Percentiles rank a stretch among this genome's conserved stretches.
These are phyloP conservation scores for Pelobates cultripes DNA, from an alignment of 2,797 vertebrate genomes.

Conservation along the genomic window DNA sequence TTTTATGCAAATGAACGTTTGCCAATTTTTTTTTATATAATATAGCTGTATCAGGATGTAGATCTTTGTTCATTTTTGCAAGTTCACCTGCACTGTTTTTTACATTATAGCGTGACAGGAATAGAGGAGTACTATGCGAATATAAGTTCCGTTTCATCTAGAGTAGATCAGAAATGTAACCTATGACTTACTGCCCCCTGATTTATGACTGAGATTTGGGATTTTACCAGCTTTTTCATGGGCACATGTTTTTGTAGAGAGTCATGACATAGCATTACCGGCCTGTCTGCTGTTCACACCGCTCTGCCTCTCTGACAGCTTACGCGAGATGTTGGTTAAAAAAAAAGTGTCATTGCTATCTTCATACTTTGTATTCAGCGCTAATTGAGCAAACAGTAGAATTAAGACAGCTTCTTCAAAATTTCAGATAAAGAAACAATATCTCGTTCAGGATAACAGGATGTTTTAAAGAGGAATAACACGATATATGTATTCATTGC, in stretches of 20 bases:
- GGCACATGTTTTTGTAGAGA: background rate
- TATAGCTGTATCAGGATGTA: no score
- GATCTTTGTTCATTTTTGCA: no score
- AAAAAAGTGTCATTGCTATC: slow-evolving; percentile 69
- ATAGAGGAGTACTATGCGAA: no score
- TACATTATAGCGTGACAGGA: no score
- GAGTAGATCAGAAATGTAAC: no score
- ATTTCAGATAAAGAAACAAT: background rate
- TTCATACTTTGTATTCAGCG: slow-evolving; percentile 70
- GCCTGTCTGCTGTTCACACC: slow-evolving; percentile 70
- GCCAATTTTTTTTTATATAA: no score
- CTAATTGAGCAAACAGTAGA: slow-evolving; percentile 72
- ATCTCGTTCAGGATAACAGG: background rate
- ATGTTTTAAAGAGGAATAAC: no score
- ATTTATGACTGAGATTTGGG: background rate
- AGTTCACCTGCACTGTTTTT: no score
- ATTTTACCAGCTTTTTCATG: background rate
- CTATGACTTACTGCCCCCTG: background rate
- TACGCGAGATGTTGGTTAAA: slow-evolving; percentile 64
- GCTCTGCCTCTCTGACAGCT: slow-evolving; percentile 68
- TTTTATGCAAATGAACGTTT: no score
- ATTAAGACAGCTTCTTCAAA: background rate
- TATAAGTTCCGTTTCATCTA: no score
- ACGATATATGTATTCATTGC: no score
- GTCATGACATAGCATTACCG: slow-evolving; percentile 60